These are phyloP conservation scores for Ictalurus punctatus DNA, from an alignment of 2,113 vertebrate genomes.

Conservation along the genomic window DNA sequence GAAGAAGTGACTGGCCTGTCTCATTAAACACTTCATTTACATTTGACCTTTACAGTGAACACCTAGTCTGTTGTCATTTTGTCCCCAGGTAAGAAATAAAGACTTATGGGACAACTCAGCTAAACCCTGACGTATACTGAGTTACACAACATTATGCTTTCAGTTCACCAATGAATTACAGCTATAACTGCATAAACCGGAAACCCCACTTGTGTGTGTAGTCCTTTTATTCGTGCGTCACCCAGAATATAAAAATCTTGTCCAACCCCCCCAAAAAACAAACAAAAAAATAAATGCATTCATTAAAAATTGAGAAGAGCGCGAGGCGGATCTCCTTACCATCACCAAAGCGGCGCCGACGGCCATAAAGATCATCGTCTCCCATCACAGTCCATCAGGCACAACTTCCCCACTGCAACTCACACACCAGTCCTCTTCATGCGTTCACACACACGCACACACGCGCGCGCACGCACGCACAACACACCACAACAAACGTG, in stretches of 20 bases:
- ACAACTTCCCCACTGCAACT: constrained; percentile 53
- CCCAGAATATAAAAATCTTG: not conserved
- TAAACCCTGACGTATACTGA: not conserved
- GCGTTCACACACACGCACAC: not conserved
- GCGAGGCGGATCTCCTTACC: constrained; percentile 72
- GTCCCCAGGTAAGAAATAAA: not conserved
- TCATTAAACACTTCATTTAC: not conserved
- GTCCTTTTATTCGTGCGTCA: not conserved
- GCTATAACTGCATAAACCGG: not conserved
- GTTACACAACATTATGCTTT: not conserved
- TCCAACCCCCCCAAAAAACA: too few species aligned
- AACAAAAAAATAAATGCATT: too few species aligned
- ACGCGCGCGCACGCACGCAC: not conserved
- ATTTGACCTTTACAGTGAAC: not conserved
- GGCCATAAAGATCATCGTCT: constrained; percentile 87
- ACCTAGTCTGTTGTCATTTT: too few species aligned
- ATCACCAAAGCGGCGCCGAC: constrained; percentile 84
- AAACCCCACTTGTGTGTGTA: not conserved
- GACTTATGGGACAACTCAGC: not conserved
- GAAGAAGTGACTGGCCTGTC: not conserved
- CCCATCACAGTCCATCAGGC: constrained; percentile 73
- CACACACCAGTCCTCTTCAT: not conserved
- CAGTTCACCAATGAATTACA: not conserved
- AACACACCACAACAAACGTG: not conserved
- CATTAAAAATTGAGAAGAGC: not conserved